Evolutionary conservation across 2,888 invertebrate genomes (phyloP).

Genomic region (Callimorpha dominula): DNA sequence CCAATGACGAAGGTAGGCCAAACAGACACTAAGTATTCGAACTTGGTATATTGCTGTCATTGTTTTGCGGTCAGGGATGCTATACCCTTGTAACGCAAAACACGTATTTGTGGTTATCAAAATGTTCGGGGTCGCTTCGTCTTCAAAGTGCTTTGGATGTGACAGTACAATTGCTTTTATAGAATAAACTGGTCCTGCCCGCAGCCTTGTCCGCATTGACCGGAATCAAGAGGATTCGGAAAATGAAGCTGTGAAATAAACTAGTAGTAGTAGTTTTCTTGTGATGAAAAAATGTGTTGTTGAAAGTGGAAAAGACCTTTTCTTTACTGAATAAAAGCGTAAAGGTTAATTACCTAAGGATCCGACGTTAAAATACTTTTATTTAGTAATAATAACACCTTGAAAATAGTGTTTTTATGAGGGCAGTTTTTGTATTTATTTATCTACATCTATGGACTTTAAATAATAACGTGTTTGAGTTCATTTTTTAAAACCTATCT

Average conservation of each 20-base stretch:
- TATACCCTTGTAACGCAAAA: slow-evolving; percentile 69
- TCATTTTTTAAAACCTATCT: too few species aligned
- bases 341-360: not conserved
- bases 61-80: slow-evolving; percentile 66
- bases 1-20: slow-evolving; percentile 62
- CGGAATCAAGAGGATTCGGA: slow-evolving; percentile 27
- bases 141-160: slow-evolving; percentile 54
- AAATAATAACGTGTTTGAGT: not conserved
- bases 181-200: slow-evolving; percentile 37
- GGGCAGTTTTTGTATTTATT: not conserved
- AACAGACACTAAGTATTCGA: slow-evolving; percentile 66
- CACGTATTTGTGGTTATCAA: slow-evolving; percentile 74
- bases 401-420: not conserved
- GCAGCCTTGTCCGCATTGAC: slow-evolving; percentile 24
- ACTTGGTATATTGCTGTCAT: slow-evolving; percentile 75
- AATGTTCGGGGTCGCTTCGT: slow-evolving; percentile 63
- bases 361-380: too few species aligned
- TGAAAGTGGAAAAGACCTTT: not conserved
- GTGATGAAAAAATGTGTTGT: slow-evolving; percentile 10
- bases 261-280: slow-evolving; percentile 15
- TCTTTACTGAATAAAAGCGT: not conserved
- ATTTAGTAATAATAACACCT: not conserved
- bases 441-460: not conserved
- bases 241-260: slow-evolving; percentile 29
- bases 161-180: slow-evolving; percentile 49